Conservation (phyloP, 2,113 vertebrate genomes). For the Rhea pennata region DNA sequence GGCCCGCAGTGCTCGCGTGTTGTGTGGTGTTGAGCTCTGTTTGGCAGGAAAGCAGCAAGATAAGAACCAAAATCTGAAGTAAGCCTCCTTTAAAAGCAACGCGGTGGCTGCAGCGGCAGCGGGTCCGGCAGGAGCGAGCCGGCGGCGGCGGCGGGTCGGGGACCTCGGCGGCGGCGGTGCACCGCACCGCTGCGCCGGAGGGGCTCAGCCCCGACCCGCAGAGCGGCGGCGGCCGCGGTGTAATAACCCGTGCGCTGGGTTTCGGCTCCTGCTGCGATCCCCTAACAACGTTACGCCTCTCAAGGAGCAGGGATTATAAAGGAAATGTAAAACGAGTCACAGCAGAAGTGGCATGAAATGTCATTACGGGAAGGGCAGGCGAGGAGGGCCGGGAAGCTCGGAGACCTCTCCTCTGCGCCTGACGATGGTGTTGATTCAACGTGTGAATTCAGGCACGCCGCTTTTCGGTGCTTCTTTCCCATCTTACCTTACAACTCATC, state of each 20-base stretch:
- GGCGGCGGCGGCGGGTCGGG: too few species aligned
- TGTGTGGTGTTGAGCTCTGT: background rate
- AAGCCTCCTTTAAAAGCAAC: background rate
- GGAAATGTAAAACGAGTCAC: background rate
- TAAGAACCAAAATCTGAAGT: background rate
- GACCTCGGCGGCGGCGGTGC: too few species aligned
- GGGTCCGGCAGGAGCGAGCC: too few species aligned
- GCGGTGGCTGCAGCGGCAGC: too few species aligned
- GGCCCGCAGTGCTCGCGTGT: background rate
- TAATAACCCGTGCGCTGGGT: fast-evolving
- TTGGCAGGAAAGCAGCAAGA: background rate
- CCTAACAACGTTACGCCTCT: fast-evolving
- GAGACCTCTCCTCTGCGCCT: background rate
- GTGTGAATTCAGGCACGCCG: fast-evolving
- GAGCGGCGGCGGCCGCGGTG: too few species aligned
- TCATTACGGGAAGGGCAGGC: background rate
- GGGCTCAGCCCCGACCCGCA: too few species aligned
- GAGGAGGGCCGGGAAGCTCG: background rate
- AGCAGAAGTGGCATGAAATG: conserved; percentile 8
- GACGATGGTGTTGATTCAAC: background rate
- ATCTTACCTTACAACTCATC: background rate
- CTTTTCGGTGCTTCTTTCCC: background rate
- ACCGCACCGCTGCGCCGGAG: too few species aligned
- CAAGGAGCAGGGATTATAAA: background rate
- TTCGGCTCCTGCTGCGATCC: background rate